Evolutionary conservation across 1,140 invertebrate species (phyloP).

Genomic region (Bombus haemorrhoidalis): DNA sequence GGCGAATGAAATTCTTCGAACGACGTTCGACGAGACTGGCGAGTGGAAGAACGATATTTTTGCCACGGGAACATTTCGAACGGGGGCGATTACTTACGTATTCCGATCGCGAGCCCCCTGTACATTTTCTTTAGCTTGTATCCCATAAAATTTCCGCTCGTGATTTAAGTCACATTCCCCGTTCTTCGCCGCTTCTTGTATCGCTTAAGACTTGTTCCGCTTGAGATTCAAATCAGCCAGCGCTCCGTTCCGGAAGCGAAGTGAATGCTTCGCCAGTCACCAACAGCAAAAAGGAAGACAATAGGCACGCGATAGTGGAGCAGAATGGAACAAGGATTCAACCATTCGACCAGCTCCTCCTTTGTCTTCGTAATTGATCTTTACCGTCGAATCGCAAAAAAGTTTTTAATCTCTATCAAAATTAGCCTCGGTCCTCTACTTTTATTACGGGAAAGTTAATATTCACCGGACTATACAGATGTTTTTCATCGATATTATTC

Average conservation of each 20-base stretch:
- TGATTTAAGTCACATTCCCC: constrained; percentile 34
- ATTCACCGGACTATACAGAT: too few species aligned
- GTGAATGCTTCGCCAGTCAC: too few species aligned
- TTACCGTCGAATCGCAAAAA: background rate
- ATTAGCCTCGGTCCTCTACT: too few species aligned
- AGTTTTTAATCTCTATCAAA: too few species aligned
- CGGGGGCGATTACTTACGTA: background rate
- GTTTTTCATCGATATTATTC: too few species aligned
- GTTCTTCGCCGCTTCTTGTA: constrained; percentile 5
- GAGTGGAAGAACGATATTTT: constrained; percentile 14
- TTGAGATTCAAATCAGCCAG: constrained; percentile 11
- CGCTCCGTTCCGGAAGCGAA: background rate
- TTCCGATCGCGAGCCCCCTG: background rate
- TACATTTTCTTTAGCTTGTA: constrained; percentile 17
- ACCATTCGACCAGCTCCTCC: background rate
- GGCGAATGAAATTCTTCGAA: background rate
- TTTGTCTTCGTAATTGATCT: background rate
- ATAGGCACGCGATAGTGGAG: background rate
- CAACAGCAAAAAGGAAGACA: background rate
- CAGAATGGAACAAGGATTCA: background rate
- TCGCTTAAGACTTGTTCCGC: constrained; percentile 2
- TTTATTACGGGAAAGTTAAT: too few species aligned
- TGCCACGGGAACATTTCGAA: background rate
- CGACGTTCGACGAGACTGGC: background rate
- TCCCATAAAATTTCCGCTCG: background rate